Conservation (phyloP, 2,113 vertebrate species). For the Caracal caracal region DNA sequence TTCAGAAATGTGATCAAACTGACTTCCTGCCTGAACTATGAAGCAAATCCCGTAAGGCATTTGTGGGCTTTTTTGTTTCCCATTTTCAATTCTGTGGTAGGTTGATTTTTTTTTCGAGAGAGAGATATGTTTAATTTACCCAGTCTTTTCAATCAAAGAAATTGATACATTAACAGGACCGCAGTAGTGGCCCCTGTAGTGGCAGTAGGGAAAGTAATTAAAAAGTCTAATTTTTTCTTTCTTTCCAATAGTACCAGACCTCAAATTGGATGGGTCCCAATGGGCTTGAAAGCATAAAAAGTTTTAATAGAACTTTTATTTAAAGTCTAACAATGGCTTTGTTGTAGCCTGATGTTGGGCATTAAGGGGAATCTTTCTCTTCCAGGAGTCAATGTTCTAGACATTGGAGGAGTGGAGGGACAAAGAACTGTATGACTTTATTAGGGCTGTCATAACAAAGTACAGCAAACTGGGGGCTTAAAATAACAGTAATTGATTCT, state of each 20-base stretch:
- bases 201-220: conserved; percentile 74
- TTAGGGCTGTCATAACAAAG: background rate
- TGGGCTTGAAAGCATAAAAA: conserved; percentile 80
- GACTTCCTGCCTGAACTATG: conserved; percentile 54
- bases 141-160: conserved; percentile 76
- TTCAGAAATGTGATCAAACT: conserved; percentile 77
- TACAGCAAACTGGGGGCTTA: background rate
- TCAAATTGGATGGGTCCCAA: conserved; percentile 78
- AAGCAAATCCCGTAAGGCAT: background rate
- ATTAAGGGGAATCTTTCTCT: background rate
- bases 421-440: background rate
- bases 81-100: conserved; percentile 53
- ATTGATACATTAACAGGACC: conserved; percentile 60
- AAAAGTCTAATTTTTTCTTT: conserved; percentile 80
- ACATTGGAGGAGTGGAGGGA: background rate
- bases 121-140: conserved; percentile 65
- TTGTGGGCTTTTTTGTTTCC: conserved; percentile 40
- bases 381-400: background rate
- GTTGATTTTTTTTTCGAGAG: background rate
- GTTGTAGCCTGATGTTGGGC: background rate
- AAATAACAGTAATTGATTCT: background rate
- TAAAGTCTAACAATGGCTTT: conserved; percentile 48
- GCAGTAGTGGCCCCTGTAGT: no score
- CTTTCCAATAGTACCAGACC: conserved; percentile 66
- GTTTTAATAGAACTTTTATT: conserved; percentile 79